phyloP scores from a whole-genome alignment of 2,888 invertebrate species.

The Entomobrya proxima region DNA sequence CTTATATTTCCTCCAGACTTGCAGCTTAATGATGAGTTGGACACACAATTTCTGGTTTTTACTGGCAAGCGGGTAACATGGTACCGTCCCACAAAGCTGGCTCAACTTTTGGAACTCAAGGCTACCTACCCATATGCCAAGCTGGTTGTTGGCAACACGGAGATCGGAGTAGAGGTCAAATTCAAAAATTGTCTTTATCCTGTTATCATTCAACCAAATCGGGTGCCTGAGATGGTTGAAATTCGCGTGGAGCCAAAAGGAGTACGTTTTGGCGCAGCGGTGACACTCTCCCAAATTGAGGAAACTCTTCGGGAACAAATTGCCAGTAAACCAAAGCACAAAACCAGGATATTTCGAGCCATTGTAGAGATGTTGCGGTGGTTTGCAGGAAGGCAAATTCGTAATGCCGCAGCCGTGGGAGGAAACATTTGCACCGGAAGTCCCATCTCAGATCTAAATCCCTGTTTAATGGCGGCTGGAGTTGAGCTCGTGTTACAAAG shows the following conservation, averaged over 20 bases:
- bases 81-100: constrained; percentile 85
- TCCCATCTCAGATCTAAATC: constrained; percentile 97
- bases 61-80: constrained; percentile 82
- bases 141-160: constrained; percentile 92
- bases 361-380: constrained; percentile 91
- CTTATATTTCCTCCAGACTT: constrained; percentile 95
- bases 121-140: constrained; percentile 83
- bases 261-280: constrained; percentile 87
- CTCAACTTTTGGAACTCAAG: constrained; percentile 84
- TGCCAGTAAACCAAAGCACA: constrained; percentile 77
- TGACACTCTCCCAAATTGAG: constrained; percentile 85
- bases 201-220: constrained; percentile 85
- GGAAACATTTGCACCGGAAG: constrained; percentile 97
- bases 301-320: constrained; percentile 67
- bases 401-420: constrained; percentile 92
- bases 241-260: constrained; percentile 79
- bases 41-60: constrained; percentile 43
- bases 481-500: constrained; percentile 84
- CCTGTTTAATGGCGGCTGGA: constrained; percentile 94
- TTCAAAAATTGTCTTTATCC: constrained; percentile 90
- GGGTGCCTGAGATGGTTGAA: constrained; percentile 83
- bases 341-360: constrained; percentile 83
- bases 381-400: constrained; percentile 96
- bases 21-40: constrained; percentile 77
- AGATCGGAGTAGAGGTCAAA: constrained; percentile 89